These are phyloP conservation scores for Clitarchus hookeri DNA, from an alignment of 2,888 invertebrate species.

Conservation along the genomic window DNA sequence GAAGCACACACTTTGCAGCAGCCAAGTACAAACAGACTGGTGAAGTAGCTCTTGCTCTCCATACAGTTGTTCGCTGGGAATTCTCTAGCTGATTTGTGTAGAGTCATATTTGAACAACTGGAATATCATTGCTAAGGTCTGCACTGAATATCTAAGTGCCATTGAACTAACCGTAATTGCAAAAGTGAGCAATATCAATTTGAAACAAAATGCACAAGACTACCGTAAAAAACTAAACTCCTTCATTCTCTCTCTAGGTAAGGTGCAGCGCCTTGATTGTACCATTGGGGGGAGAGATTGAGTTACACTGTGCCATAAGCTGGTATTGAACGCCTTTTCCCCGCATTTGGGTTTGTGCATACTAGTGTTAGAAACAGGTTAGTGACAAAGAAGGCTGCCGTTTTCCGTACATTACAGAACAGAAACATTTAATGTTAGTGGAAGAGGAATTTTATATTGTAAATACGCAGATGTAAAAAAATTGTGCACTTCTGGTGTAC, in stretches of 20 bases:
- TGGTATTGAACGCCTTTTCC: too few species aligned
- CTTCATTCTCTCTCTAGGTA: neutral
- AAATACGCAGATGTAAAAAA: too few species aligned
- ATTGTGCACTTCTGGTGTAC: too few species aligned
- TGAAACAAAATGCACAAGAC: constrained; percentile 21
- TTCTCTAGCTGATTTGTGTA: neutral
- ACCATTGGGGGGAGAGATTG: neutral
- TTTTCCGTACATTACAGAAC: too few species aligned
- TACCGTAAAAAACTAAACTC: constrained; percentile 20
- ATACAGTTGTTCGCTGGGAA: neutral
- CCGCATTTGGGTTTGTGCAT: too few species aligned
- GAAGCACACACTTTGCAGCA: constrained; percentile 28
- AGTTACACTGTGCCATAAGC: too few species aligned
- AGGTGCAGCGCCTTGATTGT: neutral
- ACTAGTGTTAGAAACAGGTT: too few species aligned
- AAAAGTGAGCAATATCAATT: constrained; percentile 21
- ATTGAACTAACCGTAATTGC: constrained; percentile 17
- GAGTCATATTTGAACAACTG: constrained; percentile 28
- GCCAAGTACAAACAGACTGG: constrained; percentile 10
- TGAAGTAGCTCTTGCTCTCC: constrained; percentile 22
- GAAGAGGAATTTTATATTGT: too few species aligned
- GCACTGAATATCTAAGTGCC: constrained; percentile 1
- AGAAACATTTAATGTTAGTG: too few species aligned
- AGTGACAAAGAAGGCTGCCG: too few species aligned
- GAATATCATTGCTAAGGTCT: constrained; percentile 11